Percentiles rank a stretch among this genome's conserved stretches.
Conservation (phyloP, 2,113 vertebrate genomes). For the Taxidea taxus region DNA sequence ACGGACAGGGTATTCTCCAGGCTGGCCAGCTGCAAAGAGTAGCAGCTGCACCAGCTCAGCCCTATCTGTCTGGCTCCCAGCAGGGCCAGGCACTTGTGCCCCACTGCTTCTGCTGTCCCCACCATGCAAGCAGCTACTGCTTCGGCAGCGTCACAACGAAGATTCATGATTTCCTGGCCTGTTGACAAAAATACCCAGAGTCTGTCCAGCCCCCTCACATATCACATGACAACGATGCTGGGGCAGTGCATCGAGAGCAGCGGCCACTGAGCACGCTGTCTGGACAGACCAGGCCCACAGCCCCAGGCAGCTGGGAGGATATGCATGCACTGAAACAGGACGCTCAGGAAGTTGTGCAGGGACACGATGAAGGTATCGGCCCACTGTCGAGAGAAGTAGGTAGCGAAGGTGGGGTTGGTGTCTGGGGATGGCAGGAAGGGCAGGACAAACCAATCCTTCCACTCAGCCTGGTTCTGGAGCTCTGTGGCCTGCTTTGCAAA, state of each 20-base stretch:
- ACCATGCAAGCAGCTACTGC: neutral
- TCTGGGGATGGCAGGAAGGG: constrained; percentile 93
- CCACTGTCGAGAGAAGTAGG: constrained; percentile 98
- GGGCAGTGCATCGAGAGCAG: neutral
- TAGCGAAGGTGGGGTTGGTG: constrained; percentile 91
- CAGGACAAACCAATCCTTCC: constrained; percentile 98
- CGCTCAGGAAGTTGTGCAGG: constrained; percentile 97
- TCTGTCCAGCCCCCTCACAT: neutral
- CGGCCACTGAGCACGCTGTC: neutral
- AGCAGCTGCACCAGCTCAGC: neutral
- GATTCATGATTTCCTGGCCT: neutral
- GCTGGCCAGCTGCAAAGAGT: neutral
- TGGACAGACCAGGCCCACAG: neutral
- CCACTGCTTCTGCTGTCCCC: neutral
- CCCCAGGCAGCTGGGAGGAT: constrained; percentile 85
- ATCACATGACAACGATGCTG: neutral
- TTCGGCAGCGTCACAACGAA: neutral
- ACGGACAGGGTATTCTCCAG: neutral
- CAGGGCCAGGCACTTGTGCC: neutral
- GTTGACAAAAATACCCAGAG: neutral
- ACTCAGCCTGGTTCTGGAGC: constrained; percentile 94
- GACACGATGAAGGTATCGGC: constrained; percentile 97
- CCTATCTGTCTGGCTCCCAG: neutral
- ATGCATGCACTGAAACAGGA: constrained; percentile 99
- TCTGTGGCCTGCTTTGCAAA: constrained; percentile 93